Percentiles rank a stretch among this genome's conserved stretches.
Conservation (phyloP, 2,888 invertebrate genomes). For the Dermolepida albohirtum region DNA sequence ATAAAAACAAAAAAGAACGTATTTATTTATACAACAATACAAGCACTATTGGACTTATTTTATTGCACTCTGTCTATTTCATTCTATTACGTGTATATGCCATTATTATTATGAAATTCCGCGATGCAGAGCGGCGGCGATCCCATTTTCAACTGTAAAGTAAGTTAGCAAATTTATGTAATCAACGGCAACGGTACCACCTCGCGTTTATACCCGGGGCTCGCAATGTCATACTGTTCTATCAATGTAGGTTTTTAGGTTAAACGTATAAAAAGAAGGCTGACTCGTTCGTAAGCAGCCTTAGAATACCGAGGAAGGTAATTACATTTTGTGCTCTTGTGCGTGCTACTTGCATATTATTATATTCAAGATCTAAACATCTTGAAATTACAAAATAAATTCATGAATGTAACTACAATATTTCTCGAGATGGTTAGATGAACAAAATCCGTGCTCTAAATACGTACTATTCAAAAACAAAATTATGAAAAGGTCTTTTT, state of each 20-base stretch:
- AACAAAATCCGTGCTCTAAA: too few relatives aligned
- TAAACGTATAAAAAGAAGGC: slow-evolving; percentile 37
- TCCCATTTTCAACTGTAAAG: slow-evolving; percentile 4
- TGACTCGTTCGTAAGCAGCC: slow-evolving; percentile 28
- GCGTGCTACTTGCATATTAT: slow-evolving; percentile 5
- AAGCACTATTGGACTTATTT: slow-evolving; percentile 26
- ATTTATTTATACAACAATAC: neutral
- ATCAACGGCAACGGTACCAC: slow-evolving; percentile 31
- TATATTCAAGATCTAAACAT: too few relatives aligned
- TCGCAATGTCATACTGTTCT: slow-evolving; percentile 34
- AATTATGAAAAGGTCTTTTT: too few relatives aligned
- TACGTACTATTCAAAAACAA: too few relatives aligned
- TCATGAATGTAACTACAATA: too few relatives aligned
- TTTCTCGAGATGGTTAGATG: too few relatives aligned
- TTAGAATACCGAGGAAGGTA: slow-evolving; percentile 33
- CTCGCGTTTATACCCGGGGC: slow-evolving; percentile 26
- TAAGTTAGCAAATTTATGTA: slow-evolving; percentile 33
- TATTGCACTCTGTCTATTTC: slow-evolving; percentile 18
- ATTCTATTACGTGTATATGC: slow-evolving; percentile 12
- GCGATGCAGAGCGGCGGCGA: neutral
- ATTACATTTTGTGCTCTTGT: slow-evolving; percentile 25
- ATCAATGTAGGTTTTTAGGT: slow-evolving; percentile 39
- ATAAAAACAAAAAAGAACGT: slow-evolving; percentile 9
- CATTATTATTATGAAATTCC: slow-evolving; percentile 17
- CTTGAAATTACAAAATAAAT: too few relatives aligned